These are phyloP conservation scores for Paramormyrops hopkinsi DNA, from an alignment of 2,797 vertebrate genomes.

Conservation along the genomic window DNA sequence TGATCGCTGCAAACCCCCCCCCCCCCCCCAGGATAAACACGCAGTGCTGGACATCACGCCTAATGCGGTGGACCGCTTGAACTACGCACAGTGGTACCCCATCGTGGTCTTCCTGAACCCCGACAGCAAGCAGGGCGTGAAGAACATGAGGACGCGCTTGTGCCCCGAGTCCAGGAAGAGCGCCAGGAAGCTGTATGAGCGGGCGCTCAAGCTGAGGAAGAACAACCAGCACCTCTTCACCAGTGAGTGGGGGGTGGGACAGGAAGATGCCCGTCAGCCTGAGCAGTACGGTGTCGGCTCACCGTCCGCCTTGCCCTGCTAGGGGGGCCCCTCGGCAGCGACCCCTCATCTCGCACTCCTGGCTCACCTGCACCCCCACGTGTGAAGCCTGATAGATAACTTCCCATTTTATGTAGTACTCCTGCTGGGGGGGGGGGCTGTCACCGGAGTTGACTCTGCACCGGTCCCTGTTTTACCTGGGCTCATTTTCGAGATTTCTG, in stretches of 20 bases:
- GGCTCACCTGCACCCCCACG: neutral
- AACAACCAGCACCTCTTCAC: conserved; percentile 98
- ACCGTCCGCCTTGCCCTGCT: neutral
- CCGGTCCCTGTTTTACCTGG: neutral
- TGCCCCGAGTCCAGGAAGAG: conserved; percentile 93
- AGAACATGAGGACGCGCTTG: conserved; percentile 89
- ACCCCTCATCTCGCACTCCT: neutral
- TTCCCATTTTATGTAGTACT: neutral
- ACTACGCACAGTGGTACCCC: conserved; percentile 99
- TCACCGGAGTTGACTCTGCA: neutral
- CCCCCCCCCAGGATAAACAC: conserved; percentile 82
- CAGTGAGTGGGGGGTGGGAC: conserved; percentile 63
- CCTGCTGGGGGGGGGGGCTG: neutral
- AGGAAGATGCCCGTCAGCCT: neutral
- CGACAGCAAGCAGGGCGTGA: conserved; percentile 95
- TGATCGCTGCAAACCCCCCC: neutral
- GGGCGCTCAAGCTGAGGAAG: conserved; percentile 92
- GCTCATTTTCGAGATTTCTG: neutral
- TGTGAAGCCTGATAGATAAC: neutral
- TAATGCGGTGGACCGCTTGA: conserved; percentile 95
- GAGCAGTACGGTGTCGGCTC: neutral
- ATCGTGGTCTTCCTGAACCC: conserved; percentile 96
- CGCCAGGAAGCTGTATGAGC: conserved; percentile 87
- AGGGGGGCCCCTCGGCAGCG: neutral
- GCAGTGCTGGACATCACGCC: conserved; percentile 95